Conservation (phyloP, 2,888 invertebrate genomes). For the Punctoribates punctum region DNA sequence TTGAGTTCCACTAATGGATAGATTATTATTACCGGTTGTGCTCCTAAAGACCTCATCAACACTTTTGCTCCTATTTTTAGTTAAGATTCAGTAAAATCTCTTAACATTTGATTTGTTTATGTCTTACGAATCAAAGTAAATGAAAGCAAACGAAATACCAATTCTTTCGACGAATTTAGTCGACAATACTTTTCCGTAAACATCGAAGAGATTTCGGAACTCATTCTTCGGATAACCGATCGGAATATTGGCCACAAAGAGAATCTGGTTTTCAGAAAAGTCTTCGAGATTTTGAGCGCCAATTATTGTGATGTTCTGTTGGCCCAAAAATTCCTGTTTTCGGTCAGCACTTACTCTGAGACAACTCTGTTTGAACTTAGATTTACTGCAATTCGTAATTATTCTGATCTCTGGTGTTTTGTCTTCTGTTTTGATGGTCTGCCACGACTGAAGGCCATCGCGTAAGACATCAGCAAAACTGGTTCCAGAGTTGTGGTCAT, state of each 20-base stretch:
- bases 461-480: slow-evolving; percentile 16
- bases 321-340: neutral
- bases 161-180: slow-evolving; percentile 3
- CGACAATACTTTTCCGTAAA: slow-evolving; percentile 11
- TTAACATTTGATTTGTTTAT: no score
- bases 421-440: neutral
- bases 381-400: neutral
- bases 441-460: neutral
- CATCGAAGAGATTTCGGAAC: neutral
- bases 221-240: neutral
- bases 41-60: no score
- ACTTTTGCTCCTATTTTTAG: no score
- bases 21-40: no score
- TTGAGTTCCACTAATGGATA: no score
- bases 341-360: neutral
- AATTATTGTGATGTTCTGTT: slow-evolving; percentile 23
- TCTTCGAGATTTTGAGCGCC: slow-evolving; percentile 3
- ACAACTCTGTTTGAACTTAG: neutral
- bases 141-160: slow-evolving; percentile 4
- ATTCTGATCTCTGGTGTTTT: slow-evolving; percentile 4
- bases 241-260: slow-evolving; percentile 15
- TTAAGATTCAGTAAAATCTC: no score
- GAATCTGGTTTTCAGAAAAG: neutral
- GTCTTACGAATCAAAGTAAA: slow-evolving; percentile 4
- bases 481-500: neutral